phyloP scores from a whole-genome alignment of 2,113 vertebrate genomes.

The Rhinoptilus africanus region DNA sequence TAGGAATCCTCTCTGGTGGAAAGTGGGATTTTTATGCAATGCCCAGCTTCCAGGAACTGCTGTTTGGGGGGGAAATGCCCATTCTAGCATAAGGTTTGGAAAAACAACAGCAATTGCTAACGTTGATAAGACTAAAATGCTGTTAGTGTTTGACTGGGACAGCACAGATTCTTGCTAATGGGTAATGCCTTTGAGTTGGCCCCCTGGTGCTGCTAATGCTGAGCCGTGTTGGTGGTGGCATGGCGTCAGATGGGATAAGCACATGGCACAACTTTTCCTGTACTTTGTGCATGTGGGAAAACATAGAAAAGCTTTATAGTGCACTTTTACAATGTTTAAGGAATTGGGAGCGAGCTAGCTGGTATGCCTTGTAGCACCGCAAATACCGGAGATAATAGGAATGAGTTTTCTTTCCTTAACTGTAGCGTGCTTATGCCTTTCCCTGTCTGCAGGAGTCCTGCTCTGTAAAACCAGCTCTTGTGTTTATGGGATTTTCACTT shows the following conservation, averaged over 20 bases:
- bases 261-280: not conserved
- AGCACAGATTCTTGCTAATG: not conserved
- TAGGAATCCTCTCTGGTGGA: not conserved
- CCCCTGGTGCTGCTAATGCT: not conserved
- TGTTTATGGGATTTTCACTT: not conserved
- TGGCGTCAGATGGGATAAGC: not conserved
- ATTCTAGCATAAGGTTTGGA: not conserved
- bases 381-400: not conserved
- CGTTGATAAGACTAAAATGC: not conserved
- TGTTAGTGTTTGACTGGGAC: not conserved
- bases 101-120: not conserved
- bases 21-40: not conserved
- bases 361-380: not conserved
- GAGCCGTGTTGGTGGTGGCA: not conserved
- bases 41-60: not conserved
- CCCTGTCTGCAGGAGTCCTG: not conserved
- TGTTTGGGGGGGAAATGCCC: not conserved
- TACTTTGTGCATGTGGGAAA: not conserved
- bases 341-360: not conserved
- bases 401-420: not conserved
- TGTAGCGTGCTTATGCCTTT: accelerated
- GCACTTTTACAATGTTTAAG: not conserved
- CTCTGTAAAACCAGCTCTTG: not conserved
- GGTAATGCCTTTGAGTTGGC: not conserved
- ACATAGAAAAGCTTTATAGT: not conserved